A percentile compares a stretch with the other conserved stretches of the same genome.
Conservation (phyloP, 2,888 invertebrate species). For the Calameuta filiformis region DNA sequence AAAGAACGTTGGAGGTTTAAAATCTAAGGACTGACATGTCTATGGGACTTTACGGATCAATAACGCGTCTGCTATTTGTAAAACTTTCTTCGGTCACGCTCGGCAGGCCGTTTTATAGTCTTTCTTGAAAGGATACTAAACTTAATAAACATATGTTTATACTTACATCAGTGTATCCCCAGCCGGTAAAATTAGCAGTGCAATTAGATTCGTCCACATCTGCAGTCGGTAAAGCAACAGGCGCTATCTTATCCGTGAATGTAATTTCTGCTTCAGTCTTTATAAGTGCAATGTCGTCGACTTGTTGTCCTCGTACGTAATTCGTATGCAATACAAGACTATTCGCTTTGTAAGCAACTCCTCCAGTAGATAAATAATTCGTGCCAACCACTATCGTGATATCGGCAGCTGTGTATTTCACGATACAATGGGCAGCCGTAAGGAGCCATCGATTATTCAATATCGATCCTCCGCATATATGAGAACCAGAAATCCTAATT, state of each 20-base stretch:
- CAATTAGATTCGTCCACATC: slow-evolving; percentile 59
- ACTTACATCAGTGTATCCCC: slow-evolving; percentile 68
- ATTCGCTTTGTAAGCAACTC: slow-evolving; percentile 21
- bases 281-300: slow-evolving; percentile 34
- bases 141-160: neutral
- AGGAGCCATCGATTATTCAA: slow-evolving; percentile 33
- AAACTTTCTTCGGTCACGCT: no score
- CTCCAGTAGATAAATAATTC: slow-evolving; percentile 24
- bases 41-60: no score
- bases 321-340: slow-evolving; percentile 22
- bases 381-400: slow-evolving; percentile 31
- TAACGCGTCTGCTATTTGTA: no score
- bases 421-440: slow-evolving; percentile 34
- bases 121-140: neutral
- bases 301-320: slow-evolving; percentile 14
- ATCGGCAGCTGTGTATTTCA: slow-evolving; percentile 17
- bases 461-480: slow-evolving; percentile 37
- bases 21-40: no score
- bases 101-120: no score
- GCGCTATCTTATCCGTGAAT: slow-evolving; percentile 53
- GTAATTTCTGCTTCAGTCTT: slow-evolving; percentile 15
- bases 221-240: slow-evolving; percentile 59
- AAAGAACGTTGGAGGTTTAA: no score
- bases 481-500: slow-evolving; percentile 27
- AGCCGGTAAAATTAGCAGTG: slow-evolving; percentile 65